Percentiles rank a stretch among this genome's conserved stretches.
Conservation (phyloP, 2,797 vertebrate species). For the Coregonus sp. region DNA sequence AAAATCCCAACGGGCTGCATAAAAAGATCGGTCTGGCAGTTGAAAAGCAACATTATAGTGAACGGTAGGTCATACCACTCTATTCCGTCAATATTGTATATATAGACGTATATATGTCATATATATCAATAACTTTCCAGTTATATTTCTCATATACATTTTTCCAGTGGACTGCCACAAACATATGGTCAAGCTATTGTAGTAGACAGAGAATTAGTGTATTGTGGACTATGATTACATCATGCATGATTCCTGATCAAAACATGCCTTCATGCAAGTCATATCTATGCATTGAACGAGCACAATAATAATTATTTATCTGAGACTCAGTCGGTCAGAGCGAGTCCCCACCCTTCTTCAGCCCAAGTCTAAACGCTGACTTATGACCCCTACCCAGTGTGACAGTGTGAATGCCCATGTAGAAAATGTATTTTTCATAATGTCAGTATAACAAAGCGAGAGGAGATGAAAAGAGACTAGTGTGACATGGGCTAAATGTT, state of each 20-base stretch:
- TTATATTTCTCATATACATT: conserved; percentile 53
- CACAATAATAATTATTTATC: conserved; percentile 85
- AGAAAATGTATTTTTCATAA: conserved; percentile 80
- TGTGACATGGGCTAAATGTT: conserved; percentile 84
- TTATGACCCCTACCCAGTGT: conserved; percentile 78
- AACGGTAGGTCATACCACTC: conserved; percentile 64
- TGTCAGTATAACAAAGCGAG: conserved; percentile 86
- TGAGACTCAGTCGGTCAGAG: conserved; percentile 81
- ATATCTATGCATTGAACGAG: conserved; percentile 91
- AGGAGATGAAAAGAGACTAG: conserved; percentile 75
- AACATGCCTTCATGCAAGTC: conserved; percentile 99
- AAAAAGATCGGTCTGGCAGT: conserved; percentile 58
- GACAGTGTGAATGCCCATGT: conserved; percentile 88
- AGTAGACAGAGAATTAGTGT: conserved; percentile 81
- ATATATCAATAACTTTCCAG: conserved; percentile 51
- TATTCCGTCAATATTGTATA: conserved; percentile 48
- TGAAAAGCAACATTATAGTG: conserved; percentile 64
- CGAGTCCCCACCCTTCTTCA: conserved; percentile 42
- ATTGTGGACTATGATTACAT: conserved; percentile 88
- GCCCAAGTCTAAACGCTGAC: conserved; percentile 83
- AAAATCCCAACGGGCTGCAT: conserved; percentile 64
- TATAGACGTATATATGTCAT: conserved; percentile 15
- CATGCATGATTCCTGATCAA: conserved; percentile 98
- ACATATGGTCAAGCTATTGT: conserved; percentile 78
- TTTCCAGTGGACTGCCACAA: conserved; percentile 80